These are phyloP conservation scores for Cosmopolites sordidus DNA, from an alignment of 2,888 invertebrate species.

Conservation along the genomic window DNA sequence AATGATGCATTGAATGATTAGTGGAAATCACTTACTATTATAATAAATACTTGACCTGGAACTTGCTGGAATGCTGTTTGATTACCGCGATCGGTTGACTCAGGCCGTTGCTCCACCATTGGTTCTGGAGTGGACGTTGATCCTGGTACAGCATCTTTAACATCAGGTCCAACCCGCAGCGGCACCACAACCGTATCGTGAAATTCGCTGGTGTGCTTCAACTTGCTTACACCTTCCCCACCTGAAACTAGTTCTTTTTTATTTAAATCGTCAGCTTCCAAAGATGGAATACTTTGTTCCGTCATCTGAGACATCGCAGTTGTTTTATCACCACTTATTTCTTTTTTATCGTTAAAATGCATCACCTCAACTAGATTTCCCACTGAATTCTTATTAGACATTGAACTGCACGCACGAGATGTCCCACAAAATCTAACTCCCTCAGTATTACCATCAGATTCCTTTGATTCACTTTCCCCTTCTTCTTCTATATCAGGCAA, in stretches of 20 bases:
- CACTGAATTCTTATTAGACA: background rate
- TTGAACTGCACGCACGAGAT: background rate
- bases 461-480: constrained; percentile 15
- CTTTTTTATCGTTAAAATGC: constrained; percentile 5
- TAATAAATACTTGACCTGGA: constrained; percentile 50
- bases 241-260: background rate
- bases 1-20: background rate
- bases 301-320: background rate
- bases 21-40: constrained; percentile 48
- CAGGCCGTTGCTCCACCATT: background rate
- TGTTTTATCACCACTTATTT: background rate
- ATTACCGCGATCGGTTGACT: constrained; percentile 22
- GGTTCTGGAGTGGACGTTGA: constrained; percentile 13
- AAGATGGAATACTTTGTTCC: background rate
- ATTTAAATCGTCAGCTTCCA: background rate
- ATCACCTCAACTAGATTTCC: background rate
- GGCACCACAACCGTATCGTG: constrained; percentile 49
- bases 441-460: constrained; percentile 4
- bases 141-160: constrained; percentile 49
- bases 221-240: constrained; percentile 21
- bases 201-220: constrained; percentile 54
- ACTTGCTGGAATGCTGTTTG: constrained; percentile 35
- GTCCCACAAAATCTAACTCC: constrained; percentile 8
- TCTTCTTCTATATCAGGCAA: constrained; percentile 29
- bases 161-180: constrained; percentile 40